Base-by-base conservation (phyloP, 2,888 invertebrate species). In the Calameuta filiformis region DNA sequence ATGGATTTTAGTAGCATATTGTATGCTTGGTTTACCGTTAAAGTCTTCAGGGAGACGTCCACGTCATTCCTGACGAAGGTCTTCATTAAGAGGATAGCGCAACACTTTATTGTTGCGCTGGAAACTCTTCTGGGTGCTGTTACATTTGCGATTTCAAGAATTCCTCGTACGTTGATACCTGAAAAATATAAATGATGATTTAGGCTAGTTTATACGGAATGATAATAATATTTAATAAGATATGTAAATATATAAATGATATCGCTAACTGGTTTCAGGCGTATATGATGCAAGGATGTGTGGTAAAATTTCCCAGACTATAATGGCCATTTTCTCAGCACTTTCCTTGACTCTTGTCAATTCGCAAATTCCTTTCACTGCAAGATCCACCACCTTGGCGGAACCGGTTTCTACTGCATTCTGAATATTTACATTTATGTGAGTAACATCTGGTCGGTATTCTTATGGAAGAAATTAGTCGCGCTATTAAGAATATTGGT, bases 301-400 rank as follows among this genome's bases (percentile, higher is more conserved):
- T 1, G 87, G 86, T 37, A 86, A 68, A 76, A 83, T 79, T 9
- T 83, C 77, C 86, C 86, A 86, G 11, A 81, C 82, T 11, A 80
- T 80, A 76, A 78, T 78, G 6, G 79, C 82, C 12, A 86, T 75
- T 33, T 80, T 79, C 12, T 81, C 77, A 15, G 76, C 68, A 73
- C 35, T 15, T 35, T 83, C 78, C 23, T 81, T 71, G 30, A 35
- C n/a, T n/a, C 75, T 33, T 12, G 81, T 76, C 75, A 85, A 76
- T 37, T 73, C 35, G 79, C 75, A 34, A 78, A 82, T 35, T 82
- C 82, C 86, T 78, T 85, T 84, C 71, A 81, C 76, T 31, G 85
- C 83, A 30, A 73, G 31, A 3, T 78, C 75, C 30, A 78, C 75
- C 34, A 35, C 56, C 12, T 30, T 12, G 1, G 68, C 15, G 30